Evolutionary conservation across 1,140 invertebrate species (phyloP).

Genomic region (Periplaneta americana): DNA sequence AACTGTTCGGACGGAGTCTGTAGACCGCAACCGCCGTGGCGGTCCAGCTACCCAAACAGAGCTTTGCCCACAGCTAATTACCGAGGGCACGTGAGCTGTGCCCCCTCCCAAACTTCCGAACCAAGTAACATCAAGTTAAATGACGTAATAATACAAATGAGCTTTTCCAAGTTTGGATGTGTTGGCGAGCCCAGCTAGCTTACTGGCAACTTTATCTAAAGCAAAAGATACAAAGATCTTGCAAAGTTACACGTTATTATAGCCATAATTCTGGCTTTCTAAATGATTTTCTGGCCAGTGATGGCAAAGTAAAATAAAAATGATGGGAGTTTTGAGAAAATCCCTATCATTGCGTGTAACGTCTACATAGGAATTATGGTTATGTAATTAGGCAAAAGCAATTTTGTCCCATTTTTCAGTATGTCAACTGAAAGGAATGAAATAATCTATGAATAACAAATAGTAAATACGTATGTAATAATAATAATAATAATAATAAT

Average conservation of each 20-base stretch:
- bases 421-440: too few relatives aligned
- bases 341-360: too few relatives aligned
- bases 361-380: too few relatives aligned
- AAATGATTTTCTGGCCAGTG: background rate
- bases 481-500: too few relatives aligned
- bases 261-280: background rate
- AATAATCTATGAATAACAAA: too few relatives aligned
- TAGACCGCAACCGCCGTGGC: background rate
- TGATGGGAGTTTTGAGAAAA: too few relatives aligned
- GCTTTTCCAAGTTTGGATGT: background rate
- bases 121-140: background rate
- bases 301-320: background rate
- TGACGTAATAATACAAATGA: background rate
- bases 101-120: background rate
- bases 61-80: background rate
- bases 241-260: background rate
- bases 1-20: background rate
- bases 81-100: background rate
- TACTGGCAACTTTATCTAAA: background rate
- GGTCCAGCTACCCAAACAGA: background rate
- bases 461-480: too few relatives aligned
- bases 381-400: too few relatives aligned
- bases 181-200: background rate
- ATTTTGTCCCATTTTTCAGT: too few relatives aligned
- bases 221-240: background rate